These are phyloP conservation scores for Talpa occidentalis DNA, from an alignment of 2,113 vertebrate species.

Conservation along the genomic window DNA sequence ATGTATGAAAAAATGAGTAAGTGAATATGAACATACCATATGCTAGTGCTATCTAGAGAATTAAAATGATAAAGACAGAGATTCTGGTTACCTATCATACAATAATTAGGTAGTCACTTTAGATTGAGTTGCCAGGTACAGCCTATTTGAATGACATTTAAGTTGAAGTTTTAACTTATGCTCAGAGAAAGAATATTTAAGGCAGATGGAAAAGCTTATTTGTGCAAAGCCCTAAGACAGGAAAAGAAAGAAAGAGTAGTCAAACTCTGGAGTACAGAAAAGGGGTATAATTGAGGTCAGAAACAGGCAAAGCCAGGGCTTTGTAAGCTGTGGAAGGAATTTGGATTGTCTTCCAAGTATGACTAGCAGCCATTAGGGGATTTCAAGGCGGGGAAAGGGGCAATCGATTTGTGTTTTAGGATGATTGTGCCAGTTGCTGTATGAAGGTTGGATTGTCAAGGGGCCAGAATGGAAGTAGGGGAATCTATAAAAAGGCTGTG, in stretches of 20 bases:
- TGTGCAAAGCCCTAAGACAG: not conserved
- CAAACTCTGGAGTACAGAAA: not conserved
- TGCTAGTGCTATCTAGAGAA: not conserved
- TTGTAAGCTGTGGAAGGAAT: not conserved
- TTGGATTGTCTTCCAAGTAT: constrained; percentile 6
- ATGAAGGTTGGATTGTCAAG: not conserved
- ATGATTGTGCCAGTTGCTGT: not conserved
- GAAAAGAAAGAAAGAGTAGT: not conserved
- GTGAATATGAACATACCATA: not conserved
- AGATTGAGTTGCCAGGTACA: not conserved
- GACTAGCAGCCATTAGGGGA: not conserved
- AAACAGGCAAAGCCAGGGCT: not conserved
- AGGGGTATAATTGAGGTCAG: not conserved
- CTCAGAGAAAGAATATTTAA: not conserved
- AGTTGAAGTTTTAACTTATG: constrained; percentile 6
- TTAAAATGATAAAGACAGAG: not conserved
- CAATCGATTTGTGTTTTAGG: not conserved
- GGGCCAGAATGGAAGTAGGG: not conserved
- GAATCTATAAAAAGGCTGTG: not conserved
- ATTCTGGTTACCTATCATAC: not conserved
- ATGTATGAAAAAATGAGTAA: not conserved
- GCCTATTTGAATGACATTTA: not conserved
- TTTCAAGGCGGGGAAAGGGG: not conserved
- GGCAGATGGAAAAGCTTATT: not conserved
- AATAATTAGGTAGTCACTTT: not conserved